Evolutionary conservation across 1,140 invertebrate species (phyloP).

Genomic region (Phortica variegata): DNA sequence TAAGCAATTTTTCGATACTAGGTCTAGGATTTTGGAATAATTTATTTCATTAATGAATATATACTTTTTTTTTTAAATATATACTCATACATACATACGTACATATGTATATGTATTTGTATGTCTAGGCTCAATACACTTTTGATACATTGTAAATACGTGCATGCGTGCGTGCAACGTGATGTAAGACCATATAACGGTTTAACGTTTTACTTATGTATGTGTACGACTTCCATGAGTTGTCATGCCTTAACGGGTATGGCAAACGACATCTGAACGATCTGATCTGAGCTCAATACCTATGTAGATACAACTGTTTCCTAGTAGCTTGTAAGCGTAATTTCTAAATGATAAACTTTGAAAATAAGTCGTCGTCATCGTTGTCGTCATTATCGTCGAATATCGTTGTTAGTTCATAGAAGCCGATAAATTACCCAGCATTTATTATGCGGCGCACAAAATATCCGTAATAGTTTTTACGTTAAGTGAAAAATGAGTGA

Average conservation of each 20-base stretch:
- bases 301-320: slow-evolving; percentile 54
- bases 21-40: slow-evolving; percentile 31
- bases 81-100: slow-evolving; percentile 2
- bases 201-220: slow-evolving; percentile 20
- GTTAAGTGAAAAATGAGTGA: too few relatives aligned
- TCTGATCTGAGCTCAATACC: slow-evolving; percentile 40
- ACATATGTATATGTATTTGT: slow-evolving; percentile 2
- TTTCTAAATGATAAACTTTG: slow-evolving; percentile 27
- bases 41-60: slow-evolving; percentile 8
- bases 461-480: too few relatives aligned
- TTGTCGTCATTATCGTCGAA: slow-evolving; percentile 12
- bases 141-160: slow-evolving; percentile 37
- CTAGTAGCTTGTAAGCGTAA: slow-evolving; percentile 45
- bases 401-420: too few relatives aligned
- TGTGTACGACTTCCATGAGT: slow-evolving; percentile 16
- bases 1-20: slow-evolving; percentile 43
- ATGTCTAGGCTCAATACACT: slow-evolving; percentile 18
- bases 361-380: not conserved
- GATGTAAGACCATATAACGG: slow-evolving; percentile 8
- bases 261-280: too few relatives aligned
- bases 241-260: too few relatives aligned
- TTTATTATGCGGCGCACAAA: slow-evolving; percentile 57
- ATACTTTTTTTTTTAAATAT: slow-evolving; percentile 28
- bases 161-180: slow-evolving; percentile 5
- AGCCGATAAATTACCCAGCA: slow-evolving; percentile 30